Percentiles rank a stretch among this genome's conserved stretches.
These are phyloP conservation scores for Himalopsyche anomala DNA, from an alignment of 2,888 invertebrate genomes.

Conservation along the genomic window DNA sequence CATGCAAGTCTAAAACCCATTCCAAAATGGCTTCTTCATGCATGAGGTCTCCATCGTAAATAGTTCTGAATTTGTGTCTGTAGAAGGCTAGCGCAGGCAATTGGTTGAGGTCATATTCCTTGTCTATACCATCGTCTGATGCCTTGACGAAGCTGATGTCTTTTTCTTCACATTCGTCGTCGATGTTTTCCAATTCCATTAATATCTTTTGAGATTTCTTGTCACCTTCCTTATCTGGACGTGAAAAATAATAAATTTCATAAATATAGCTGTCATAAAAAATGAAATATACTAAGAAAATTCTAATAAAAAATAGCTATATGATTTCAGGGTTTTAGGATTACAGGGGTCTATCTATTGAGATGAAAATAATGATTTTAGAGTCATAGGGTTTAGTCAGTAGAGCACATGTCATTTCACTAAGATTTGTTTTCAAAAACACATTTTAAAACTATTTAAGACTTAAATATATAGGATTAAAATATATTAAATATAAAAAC, in stretches of 20 bases:
- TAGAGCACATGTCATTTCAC: too few species aligned
- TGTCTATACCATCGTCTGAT: conserved; percentile 90
- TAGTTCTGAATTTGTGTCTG: conserved; percentile 90
- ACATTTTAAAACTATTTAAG: too few species aligned
- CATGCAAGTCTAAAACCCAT: conserved; percentile 92
- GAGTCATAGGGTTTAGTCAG: too few species aligned
- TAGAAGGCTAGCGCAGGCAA: conserved; percentile 92
- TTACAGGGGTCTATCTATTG: too few species aligned
- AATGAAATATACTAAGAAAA: too few species aligned
- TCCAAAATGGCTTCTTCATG: conserved; percentile 93
- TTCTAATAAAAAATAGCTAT: too few species aligned
- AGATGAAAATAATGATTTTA: too few species aligned
- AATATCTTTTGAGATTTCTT: conserved; percentile 92
- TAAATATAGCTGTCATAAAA: too few species aligned
- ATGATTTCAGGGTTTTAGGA: too few species aligned
- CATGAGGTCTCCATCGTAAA: conserved; percentile 93
- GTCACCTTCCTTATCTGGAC: conserved; percentile 90
- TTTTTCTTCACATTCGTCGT: conserved; percentile 94
- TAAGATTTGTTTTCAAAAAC: too few species aligned
- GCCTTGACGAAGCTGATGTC: conserved; percentile 95
- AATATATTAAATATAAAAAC: too few species aligned
- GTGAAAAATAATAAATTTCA: neutral
- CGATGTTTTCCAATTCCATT: conserved; percentile 93
- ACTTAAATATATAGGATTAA: too few species aligned
- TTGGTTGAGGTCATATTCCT: conserved; percentile 89